phyloP scores from a whole-genome alignment of 2,113 vertebrate genomes.

The Oreochromis tanganicae region DNA sequence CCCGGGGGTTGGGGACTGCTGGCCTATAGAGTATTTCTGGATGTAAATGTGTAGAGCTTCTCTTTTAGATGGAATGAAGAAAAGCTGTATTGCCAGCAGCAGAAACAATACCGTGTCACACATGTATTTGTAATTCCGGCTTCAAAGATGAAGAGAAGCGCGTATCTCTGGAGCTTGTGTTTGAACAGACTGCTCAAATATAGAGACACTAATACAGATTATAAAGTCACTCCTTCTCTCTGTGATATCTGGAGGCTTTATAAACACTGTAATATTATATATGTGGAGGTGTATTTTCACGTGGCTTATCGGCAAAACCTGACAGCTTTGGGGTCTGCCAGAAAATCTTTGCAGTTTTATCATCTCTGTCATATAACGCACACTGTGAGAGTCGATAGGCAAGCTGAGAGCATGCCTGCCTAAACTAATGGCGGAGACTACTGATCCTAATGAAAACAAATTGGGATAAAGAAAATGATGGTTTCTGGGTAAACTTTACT shows the following conservation, averaged over 20 bases:
- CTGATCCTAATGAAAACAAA: constrained; percentile 16
- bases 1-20: background rate
- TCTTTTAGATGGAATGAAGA: background rate
- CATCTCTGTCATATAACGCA: background rate
- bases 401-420: background rate
- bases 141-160: background rate
- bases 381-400: background rate
- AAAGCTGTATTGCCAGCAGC: background rate
- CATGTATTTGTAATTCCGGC: background rate
- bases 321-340: background rate
- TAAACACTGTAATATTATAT: background rate
- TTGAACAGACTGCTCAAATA: background rate
- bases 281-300: background rate
- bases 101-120: background rate
- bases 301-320: background rate
- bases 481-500: constrained; percentile 11
- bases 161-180: background rate
- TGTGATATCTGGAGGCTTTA: background rate
- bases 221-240: background rate
- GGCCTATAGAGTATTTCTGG: background rate
- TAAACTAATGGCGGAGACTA: background rate
- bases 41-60: background rate
- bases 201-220: background rate
- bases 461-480: constrained; percentile 14
- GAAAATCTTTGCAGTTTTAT: background rate